Base-by-base conservation (phyloP, 2,113 vertebrate species). In the Albula goreensis region DNA sequence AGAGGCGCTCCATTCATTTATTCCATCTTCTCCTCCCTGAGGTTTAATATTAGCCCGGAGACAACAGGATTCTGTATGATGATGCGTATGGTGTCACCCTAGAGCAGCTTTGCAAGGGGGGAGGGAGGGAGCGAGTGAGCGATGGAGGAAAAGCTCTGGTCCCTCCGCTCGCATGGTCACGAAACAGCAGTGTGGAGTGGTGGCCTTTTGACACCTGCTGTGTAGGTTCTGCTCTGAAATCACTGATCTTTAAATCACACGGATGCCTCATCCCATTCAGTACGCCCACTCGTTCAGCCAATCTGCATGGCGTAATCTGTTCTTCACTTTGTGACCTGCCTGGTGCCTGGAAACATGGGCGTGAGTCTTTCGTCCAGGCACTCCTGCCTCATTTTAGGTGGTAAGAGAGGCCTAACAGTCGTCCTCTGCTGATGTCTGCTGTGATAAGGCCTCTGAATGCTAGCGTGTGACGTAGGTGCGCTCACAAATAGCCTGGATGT, bases 1-100 rank as follows among this genome's bases (percentile, higher is more conserved):
- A 50, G 84, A 85, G 78, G 84, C 52, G 56, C 5, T 22, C 60
- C 84, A 57, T 85, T 85, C 52, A 85, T 85, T 50, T 85, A 78
- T 85, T 79, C 22, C 51, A 41, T 79, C 83, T 41, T 79, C 52
- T 52, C 48, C 78, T 78, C 74, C 83, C 70, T 17, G 31, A 77
- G 74, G 70, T 85, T 85, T 79, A 79, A 78, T 85, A 85, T 85
- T 56, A 78, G 66, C 66, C 48, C 50, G 51, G 48, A 84, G 83
- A 52, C 63, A 70, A 63, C 41, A 84, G 83, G 63, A 74, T 41
- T 41, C 31, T 41, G 31, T 84, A 84, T 84, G 22, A 22, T 13
- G 49, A 77, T 77, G 66, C 63, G 49, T 50, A n/a, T 66, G 41
- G 41, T 63, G 41, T 49, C 60, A 9, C 31, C 13, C 6, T 41